Evolutionary conservation across 2,888 invertebrate species (phyloP).

Genomic region (Acleris emargana): DNA sequence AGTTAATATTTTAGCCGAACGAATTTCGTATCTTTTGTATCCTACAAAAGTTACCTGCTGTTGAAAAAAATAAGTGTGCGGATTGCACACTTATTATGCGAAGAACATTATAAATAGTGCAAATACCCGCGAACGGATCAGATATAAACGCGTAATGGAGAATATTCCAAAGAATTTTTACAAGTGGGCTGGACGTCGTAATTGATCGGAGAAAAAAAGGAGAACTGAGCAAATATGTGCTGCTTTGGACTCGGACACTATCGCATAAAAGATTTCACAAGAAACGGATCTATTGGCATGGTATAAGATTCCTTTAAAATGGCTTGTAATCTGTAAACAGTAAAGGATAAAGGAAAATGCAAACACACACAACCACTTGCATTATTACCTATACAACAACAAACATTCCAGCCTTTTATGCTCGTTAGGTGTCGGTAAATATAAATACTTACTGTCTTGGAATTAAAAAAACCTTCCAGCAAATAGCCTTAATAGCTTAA

Average conservation of each 20-base stretch:
- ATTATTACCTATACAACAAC: background rate
- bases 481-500: too few relatives aligned
- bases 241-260: slow-evolving; percentile 4
- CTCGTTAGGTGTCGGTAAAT: too few relatives aligned
- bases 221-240: slow-evolving; percentile 12
- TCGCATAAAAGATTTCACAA: slow-evolving; percentile 13
- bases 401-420: too few relatives aligned
- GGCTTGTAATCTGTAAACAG: slow-evolving; percentile 1
- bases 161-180: slow-evolving; percentile 53
- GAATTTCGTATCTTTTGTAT: slow-evolving; percentile 73
- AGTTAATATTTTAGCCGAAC: slow-evolving; percentile 82
- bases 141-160: slow-evolving; percentile 57
- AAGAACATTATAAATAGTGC: slow-evolving; percentile 61
- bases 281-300: slow-evolving; percentile 1
- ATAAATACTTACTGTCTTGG: too few relatives aligned
- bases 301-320: background rate
- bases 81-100: slow-evolving; percentile 69
- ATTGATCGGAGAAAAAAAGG: slow-evolving; percentile 64
- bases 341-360: slow-evolving; percentile 9
- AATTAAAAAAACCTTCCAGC: too few relatives aligned
- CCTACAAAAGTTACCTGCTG: slow-evolving; percentile 72
- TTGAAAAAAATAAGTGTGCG: slow-evolving; percentile 67
- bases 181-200: slow-evolving; percentile 68
- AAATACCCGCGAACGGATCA: slow-evolving; percentile 60
- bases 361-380: background rate